phyloP scores from a whole-genome alignment of 2,113 vertebrate genomes.

The Hassar affinis region DNA sequence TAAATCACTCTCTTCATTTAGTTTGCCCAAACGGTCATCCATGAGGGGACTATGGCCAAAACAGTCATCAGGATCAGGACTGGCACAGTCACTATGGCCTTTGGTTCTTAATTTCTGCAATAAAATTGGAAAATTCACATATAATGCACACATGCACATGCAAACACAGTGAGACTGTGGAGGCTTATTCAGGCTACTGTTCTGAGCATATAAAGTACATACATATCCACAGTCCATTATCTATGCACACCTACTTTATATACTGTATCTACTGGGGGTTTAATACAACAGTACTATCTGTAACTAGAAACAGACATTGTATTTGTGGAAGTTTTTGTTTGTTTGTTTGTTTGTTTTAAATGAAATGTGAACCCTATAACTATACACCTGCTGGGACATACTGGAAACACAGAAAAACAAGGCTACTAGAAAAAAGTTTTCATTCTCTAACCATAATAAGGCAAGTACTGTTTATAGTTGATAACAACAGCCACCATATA shows the following conservation, averaged over 20 bases:
- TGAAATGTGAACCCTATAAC: neutral
- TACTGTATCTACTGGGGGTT: neutral
- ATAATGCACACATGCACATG: constrained; percentile 60
- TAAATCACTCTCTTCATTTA: constrained; percentile 99
- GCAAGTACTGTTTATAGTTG: neutral
- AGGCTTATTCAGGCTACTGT: constrained; percentile 4
- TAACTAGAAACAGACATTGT: neutral
- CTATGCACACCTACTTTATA: neutral
- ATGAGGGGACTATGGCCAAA: constrained; percentile 98
- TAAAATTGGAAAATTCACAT: constrained; percentile 98
- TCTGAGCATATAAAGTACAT: neutral
- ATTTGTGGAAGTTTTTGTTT: neutral
- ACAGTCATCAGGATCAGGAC: constrained; percentile 98
- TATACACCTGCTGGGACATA: neutral
- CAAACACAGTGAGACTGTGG: constrained; percentile 23
- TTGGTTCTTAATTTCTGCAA: constrained; percentile 99
- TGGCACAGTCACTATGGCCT: constrained; percentile 99
- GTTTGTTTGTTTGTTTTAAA: neutral
- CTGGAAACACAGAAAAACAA: neutral
- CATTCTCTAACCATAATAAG: neutral
- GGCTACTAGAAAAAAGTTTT: neutral
- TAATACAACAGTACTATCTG: neutral
- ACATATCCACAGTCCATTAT: neutral
- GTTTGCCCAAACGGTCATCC: constrained; percentile 99
- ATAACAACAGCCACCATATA: neutral